phyloP scores from a whole-genome alignment of 2,113 vertebrate species.

The Neotoma lepida region DNA sequence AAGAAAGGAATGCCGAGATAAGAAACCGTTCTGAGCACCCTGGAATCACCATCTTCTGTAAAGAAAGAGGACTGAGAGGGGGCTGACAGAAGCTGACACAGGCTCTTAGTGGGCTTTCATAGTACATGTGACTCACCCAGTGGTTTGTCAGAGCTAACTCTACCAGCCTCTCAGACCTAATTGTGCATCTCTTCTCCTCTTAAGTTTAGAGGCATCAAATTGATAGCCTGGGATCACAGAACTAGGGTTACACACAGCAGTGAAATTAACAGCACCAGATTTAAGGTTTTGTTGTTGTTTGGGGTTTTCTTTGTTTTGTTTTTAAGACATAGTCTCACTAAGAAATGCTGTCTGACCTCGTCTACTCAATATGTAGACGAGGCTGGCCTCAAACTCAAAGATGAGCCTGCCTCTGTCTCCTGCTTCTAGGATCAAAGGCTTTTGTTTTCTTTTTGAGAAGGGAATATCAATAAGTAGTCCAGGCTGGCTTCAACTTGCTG shows the following conservation, averaged over 20 bases:
- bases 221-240: slow-evolving; percentile 2
- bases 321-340: background rate
- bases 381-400: background rate
- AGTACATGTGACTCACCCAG: slow-evolving; percentile 21
- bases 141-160: background rate
- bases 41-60: background rate
- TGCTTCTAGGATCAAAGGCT: background rate
- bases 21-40: background rate
- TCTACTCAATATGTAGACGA: background rate
- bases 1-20: slow-evolving; percentile 11
- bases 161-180: slow-evolving; percentile 4
- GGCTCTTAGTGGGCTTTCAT: background rate
- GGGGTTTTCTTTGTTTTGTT: background rate
- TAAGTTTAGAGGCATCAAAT: slow-evolving; percentile 1
- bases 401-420: background rate
- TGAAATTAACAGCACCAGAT: slow-evolving; percentile 14
- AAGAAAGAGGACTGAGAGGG: slow-evolving; percentile 4
- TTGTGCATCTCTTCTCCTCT: background rate
- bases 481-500: background rate
- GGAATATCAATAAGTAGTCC: background rate
- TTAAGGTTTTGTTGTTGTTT: background rate
- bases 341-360: background rate
- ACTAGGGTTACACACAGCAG: background rate
- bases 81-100: background rate
- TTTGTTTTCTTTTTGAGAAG: background rate